Evolutionary conservation across 1,140 invertebrate species (phyloP).

Genomic region (Solen grandis): DNA sequence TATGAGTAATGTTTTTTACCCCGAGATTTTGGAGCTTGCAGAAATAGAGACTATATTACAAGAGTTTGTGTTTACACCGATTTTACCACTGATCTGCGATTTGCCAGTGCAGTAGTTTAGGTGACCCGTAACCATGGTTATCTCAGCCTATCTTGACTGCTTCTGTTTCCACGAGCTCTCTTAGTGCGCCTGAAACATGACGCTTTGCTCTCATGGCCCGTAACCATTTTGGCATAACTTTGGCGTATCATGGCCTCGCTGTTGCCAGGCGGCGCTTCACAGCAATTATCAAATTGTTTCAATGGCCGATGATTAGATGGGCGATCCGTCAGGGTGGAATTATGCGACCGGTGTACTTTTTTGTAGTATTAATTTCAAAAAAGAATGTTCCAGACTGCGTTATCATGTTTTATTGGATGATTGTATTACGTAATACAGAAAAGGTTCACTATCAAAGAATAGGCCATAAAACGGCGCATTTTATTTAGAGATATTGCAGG

Average conservation of each 20-base stretch:
- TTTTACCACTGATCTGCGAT: conserved; percentile 11
- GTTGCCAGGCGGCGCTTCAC: conserved; percentile 6
- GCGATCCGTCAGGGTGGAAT: conserved; percentile 26
- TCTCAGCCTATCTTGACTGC: conserved; percentile 26
- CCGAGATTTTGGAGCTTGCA: no score
- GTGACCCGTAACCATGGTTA: conserved; percentile 20
- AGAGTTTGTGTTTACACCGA: no score
- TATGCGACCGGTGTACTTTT: conserved; percentile 25
- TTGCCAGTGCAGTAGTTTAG: not conserved
- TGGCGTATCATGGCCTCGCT: conserved; percentile 13
- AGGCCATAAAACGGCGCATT: conserved; percentile 27
- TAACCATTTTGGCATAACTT: conserved; percentile 37
- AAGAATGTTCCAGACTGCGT: conserved; percentile 6
- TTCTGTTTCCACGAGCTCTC: not conserved
- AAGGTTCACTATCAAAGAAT: conserved; percentile 3
- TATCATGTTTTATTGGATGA: conserved; percentile 24
- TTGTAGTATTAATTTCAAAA: conserved; percentile 45
- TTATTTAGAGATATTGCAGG: no score
- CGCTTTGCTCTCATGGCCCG: conserved; percentile 5
- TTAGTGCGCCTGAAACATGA: conserved; percentile 8
- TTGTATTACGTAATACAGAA: conserved; percentile 40
- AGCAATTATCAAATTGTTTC: conserved; percentile 57
- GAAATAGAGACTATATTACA: no score
- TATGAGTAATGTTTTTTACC: no score
- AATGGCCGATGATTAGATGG: conserved; percentile 41